These are phyloP conservation scores for Hypotaenidia okinawae DNA, from an alignment of 2,797 vertebrate genomes.

Conservation along the genomic window DNA sequence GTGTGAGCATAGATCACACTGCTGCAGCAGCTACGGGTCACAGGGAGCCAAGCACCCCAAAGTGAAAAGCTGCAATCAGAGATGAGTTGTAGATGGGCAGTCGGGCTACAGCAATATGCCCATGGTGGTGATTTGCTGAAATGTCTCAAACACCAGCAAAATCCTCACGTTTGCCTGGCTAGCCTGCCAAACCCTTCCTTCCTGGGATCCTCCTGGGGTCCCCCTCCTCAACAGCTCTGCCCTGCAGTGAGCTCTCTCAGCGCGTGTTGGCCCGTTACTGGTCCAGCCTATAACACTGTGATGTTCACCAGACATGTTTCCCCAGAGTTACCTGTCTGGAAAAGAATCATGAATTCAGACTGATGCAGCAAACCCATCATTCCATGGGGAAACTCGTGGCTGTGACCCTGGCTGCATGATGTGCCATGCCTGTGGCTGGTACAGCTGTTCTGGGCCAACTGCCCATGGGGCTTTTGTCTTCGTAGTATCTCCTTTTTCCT, in stretches of 20 bases:
- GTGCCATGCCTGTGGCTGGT: not conserved
- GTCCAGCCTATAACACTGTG: not conserved
- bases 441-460: not conserved
- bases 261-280: not conserved
- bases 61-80: not conserved
- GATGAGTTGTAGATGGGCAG: not conserved
- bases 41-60: rapidly evolving
- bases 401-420: not conserved
- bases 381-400: not conserved
- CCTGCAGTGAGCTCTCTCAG: rapidly evolving
- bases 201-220: not conserved
- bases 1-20: not conserved
- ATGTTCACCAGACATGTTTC: not conserved
- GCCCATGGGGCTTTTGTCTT: not conserved
- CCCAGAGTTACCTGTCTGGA: not conserved
- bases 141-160: not conserved
- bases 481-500: not conserved
- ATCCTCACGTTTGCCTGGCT: not conserved
- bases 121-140: not conserved
- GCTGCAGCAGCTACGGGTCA: not conserved
- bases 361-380: not conserved
- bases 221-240: not conserved
- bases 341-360: not conserved
- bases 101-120: not conserved
- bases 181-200: not conserved